Conservation (phyloP, 2,888 invertebrate species). For the Leptothorax acervorum region DNA sequence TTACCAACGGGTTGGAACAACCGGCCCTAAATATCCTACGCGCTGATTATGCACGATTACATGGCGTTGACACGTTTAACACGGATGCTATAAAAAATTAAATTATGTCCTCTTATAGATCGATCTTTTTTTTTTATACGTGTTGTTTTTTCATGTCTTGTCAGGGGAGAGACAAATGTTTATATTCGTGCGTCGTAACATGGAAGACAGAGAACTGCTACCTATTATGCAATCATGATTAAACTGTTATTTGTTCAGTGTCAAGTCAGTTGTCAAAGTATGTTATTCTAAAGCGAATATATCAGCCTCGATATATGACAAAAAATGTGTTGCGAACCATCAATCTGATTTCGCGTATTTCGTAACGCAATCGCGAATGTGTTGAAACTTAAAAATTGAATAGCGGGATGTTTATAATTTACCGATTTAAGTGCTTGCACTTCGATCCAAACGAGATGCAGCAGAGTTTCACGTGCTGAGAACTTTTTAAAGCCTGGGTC, state of each 20-base stretch:
- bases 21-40: too few species aligned
- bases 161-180: background rate
- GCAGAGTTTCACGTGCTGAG: background rate
- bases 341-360: background rate
- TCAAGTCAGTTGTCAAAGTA: background rate
- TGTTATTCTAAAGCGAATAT: background rate
- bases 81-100: background rate
- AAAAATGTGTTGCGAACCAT: background rate
- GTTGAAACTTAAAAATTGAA: background rate
- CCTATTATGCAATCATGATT: background rate
- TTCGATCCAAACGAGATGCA: background rate
- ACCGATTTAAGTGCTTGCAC: background rate
- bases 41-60: background rate
- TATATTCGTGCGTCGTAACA: background rate
- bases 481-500: background rate
- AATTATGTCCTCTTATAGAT: background rate
- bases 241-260: background rate
- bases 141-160: background rate
- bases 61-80: background rate
- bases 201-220: background rate
- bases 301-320: background rate
- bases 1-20: too few species aligned
- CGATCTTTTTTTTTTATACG: background rate
- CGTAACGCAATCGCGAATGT: background rate
- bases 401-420: background rate